Conservation (phyloP, 23 tunicate species). For the Trididemnum nubilum region DNA sequence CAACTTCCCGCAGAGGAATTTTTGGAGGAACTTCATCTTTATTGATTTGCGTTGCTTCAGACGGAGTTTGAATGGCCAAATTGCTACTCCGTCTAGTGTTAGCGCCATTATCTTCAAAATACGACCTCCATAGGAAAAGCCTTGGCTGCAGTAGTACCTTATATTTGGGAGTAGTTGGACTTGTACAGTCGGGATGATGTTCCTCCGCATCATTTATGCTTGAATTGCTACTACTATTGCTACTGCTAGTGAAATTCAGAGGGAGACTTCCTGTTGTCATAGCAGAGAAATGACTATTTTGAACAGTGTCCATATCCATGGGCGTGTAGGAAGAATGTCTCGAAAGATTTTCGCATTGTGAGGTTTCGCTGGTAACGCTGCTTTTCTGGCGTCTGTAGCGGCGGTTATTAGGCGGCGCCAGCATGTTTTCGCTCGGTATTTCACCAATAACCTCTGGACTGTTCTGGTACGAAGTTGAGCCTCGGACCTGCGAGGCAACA, state of each 20-base stretch:
- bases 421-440: neutral
- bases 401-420: neutral
- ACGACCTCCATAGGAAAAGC: constrained; percentile 28
- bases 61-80: neutral
- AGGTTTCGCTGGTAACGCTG: neutral
- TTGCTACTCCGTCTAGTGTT: constrained; percentile 6
- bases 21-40: neutral
- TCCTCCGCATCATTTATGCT: constrained; percentile 22
- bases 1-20: neutral
- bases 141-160: constrained; percentile 20
- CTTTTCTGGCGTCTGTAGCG: neutral
- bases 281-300: neutral
- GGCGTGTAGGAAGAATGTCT: neutral
- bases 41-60: neutral
- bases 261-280: constrained; percentile 55
- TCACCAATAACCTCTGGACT: neutral
- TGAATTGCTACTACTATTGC: constrained; percentile 39
- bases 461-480: neutral
- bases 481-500: neutral
- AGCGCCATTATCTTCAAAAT: constrained; percentile 19
- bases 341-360: neutral
- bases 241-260: constrained; percentile 42
- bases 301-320: neutral
- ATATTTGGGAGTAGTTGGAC: constrained; percentile 16
- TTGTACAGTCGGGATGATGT: neutral